These are phyloP conservation scores for Pimephales promelas DNA, from an alignment of 2,113 vertebrate species.

Conservation along the genomic window DNA sequence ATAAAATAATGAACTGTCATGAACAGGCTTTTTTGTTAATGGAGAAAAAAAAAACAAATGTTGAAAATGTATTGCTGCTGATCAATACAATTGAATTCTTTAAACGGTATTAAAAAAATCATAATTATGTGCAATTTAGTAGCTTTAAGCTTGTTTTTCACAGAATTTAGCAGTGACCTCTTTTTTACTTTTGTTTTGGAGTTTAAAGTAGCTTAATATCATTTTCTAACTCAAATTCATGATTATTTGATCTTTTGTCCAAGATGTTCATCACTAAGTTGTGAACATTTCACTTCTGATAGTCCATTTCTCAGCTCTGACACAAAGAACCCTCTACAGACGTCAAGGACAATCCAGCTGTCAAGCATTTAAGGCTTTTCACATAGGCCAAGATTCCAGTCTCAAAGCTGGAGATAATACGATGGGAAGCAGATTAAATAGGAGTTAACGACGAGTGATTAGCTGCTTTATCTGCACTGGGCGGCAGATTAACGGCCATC, in stretches of 20 bases:
- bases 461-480: conserved; percentile 58
- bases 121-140: not conserved
- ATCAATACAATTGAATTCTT: too few species aligned
- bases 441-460: conserved; percentile 59
- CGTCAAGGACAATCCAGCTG: conserved; percentile 27
- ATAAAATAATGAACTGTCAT: not conserved
- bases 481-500: conserved; percentile 64
- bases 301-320: not conserved
- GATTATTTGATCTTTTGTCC: not conserved
- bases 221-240: not conserved
- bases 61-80: too few species aligned
- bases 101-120: not conserved
- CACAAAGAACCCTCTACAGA: not conserved
- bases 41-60: too few species aligned
- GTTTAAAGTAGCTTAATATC: not conserved
- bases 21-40: not conserved
- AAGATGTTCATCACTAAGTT: not conserved
- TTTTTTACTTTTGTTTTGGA: not conserved
- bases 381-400: conserved; percentile 3
- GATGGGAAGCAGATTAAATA: conserved; percentile 53
- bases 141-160: not conserved
- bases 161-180: too few species aligned
- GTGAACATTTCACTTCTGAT: not conserved
- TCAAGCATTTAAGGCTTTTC: conserved; percentile 12
- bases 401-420: conserved; percentile 64